phyloP scores from a whole-genome alignment of 2,113 vertebrate genomes.

The Carettochelys insculpta region DNA sequence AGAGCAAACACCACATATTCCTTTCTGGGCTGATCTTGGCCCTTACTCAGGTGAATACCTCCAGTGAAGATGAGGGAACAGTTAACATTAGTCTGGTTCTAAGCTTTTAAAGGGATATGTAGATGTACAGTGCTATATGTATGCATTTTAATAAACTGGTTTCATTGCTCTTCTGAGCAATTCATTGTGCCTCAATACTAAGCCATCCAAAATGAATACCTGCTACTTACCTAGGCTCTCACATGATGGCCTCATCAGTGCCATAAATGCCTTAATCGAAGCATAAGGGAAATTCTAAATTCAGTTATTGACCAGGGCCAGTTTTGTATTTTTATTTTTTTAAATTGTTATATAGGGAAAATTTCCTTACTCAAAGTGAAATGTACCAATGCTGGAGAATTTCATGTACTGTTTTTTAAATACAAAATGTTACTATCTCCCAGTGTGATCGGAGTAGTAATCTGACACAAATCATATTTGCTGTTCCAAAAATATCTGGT shows the following conservation, averaged over 20 bases:
- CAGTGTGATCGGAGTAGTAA: not conserved
- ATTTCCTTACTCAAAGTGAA: not conserved
- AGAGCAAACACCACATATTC: conserved; percentile 32
- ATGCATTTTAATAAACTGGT: not conserved
- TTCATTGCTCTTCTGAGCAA: not conserved
- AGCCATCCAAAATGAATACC: not conserved
- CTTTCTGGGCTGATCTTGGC: conserved; percentile 19
- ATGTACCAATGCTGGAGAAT: rapidly evolving
- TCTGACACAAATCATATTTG: not conserved
- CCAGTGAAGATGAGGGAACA: not conserved
- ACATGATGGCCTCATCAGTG: rapidly evolving
- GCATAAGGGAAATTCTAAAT: too few relatives aligned
- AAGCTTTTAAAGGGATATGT: not conserved
- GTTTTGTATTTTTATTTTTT: not conserved
- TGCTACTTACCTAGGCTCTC: not conserved
- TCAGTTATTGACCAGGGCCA: not conserved
- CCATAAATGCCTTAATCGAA: too few relatives aligned
- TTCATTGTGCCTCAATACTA: not conserved
- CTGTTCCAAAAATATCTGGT: not conserved
- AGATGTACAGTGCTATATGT: not conserved
- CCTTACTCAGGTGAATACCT: not conserved
- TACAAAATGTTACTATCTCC: not conserved
- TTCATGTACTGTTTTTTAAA: not conserved
- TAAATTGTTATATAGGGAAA: not conserved
- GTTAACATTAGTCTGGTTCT: not conserved